phyloP scores from a whole-genome alignment of 2,888 invertebrate genomes.

The Eristalis tenax region DNA sequence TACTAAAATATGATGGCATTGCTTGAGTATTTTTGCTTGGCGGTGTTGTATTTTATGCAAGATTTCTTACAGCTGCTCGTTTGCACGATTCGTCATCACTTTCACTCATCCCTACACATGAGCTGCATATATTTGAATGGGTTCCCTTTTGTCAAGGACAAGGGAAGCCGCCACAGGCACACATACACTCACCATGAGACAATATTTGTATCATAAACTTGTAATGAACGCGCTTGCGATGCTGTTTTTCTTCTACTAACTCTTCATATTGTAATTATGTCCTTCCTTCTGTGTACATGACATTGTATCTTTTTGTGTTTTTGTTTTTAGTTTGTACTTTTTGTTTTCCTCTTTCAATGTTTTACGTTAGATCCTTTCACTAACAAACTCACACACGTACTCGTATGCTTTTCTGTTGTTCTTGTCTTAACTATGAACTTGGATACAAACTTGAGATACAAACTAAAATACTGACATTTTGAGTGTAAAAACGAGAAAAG shows the following conservation, averaged over 20 bases:
- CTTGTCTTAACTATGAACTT: constrained; percentile 15
- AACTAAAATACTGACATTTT: not conserved
- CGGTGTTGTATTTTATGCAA: constrained; percentile 7
- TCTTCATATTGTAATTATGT: constrained; percentile 12
- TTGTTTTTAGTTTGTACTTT: constrained; percentile 25
- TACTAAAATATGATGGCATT: constrained; percentile 7
- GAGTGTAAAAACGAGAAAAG: constrained; percentile 7
- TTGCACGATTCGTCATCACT: constrained; percentile 52
- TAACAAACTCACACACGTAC: constrained; percentile 38
- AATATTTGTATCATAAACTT: constrained; percentile 48
- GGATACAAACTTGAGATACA: not conserved
- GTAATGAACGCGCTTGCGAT: constrained; percentile 42
- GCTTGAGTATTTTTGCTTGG: constrained; percentile 13
- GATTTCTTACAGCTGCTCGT: constrained; percentile 14
- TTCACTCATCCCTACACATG: constrained; percentile 12
- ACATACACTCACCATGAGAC: constrained; percentile 19
- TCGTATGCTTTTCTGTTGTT: not conserved
- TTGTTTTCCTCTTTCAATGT: constrained; percentile 1
- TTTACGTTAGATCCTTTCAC: constrained; percentile 44
- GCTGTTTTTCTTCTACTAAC: constrained; percentile 10
- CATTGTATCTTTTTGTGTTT: not conserved
- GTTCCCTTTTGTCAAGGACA: constrained; percentile 21
- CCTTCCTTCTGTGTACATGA: constrained; percentile 28
- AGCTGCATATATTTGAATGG: not conserved
- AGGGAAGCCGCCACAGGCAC: not conserved